Conservation (phyloP, 2,888 invertebrate species). For the Eupeodes latifasciatus region DNA sequence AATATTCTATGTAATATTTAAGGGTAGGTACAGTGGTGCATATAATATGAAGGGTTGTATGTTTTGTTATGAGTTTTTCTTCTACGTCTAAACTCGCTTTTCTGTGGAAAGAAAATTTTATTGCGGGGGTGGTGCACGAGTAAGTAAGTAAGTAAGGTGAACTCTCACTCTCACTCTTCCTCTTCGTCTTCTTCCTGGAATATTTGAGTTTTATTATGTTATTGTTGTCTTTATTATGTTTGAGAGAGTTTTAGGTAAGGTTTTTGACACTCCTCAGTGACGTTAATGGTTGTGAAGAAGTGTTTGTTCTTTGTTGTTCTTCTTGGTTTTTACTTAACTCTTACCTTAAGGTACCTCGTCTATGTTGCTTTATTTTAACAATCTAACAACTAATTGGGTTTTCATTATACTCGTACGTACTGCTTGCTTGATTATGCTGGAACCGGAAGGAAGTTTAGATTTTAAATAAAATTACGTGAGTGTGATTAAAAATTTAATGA, state of each 20-base stretch:
- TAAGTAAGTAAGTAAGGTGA: neutral
- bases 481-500: slow-evolving; percentile 24
- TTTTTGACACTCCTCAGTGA: slow-evolving; percentile 37
- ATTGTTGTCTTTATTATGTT: slow-evolving; percentile 53
- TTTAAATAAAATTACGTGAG: slow-evolving; percentile 28
- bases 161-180: too few relatives aligned
- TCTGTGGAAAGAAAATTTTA: too few relatives aligned
- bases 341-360: too few relatives aligned
- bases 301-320: slow-evolving; percentile 4
- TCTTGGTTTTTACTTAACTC: neutral
- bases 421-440: neutral
- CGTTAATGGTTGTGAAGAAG: slow-evolving; percentile 28
- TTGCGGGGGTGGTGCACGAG: too few relatives aligned
- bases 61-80: too few relatives aligned
- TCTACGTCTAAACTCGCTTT: too few relatives aligned
- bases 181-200: too few relatives aligned
- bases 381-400: slow-evolving; percentile 31
- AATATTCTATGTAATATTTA: too few relatives aligned
- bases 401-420: neutral
- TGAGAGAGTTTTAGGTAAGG: slow-evolving; percentile 26
- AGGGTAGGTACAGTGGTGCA: too few relatives aligned
- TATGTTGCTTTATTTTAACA: neutral
- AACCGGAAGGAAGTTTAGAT: slow-evolving; percentile 32
- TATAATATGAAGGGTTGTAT: neutral
- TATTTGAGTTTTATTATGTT: slow-evolving; percentile 41